phyloP scores from a whole-genome alignment of 2,113 vertebrate species.

The Austrofundulus limnaeus region DNA sequence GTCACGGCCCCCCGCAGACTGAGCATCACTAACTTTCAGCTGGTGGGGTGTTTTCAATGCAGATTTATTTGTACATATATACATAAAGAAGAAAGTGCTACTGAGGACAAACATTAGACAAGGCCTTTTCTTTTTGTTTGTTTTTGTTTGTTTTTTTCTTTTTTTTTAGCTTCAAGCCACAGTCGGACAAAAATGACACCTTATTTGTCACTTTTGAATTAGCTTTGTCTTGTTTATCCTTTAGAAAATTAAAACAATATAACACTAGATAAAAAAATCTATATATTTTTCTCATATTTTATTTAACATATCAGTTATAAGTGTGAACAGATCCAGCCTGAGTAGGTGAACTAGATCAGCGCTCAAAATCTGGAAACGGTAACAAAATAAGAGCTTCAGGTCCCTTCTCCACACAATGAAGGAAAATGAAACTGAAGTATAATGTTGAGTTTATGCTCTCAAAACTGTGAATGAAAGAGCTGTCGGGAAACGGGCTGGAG shows the following conservation, averaged over 20 bases:
- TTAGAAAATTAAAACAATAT: conserved; percentile 35
- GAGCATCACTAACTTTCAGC: conserved; percentile 46
- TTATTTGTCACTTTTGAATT: conserved; percentile 25
- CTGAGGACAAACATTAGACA: conserved; percentile 54
- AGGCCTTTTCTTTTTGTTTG: no score
- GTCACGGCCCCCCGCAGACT: conserved; percentile 28
- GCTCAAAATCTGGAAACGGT: conserved; percentile 23
- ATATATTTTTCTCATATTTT: conserved; percentile 68
- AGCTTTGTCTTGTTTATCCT: conserved; percentile 33
- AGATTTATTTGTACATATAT: conserved; percentile 62
- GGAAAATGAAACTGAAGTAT: conserved; percentile 28
- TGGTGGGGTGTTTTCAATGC: conserved; percentile 46
- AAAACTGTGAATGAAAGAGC: conserved; percentile 70
- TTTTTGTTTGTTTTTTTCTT: no score
- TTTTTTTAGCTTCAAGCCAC: conserved; percentile 60
- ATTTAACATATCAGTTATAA: conserved; percentile 62
- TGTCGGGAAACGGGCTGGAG: conserved; percentile 30
- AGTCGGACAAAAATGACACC: conserved; percentile 39
- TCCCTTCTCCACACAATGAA: conserved; percentile 43
- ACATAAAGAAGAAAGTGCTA: conserved; percentile 53
- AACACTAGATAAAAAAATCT: conserved; percentile 56
- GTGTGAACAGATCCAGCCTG: conserved; percentile 40
- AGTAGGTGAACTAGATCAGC: conserved; percentile 21
- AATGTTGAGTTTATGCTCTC: conserved; percentile 48
- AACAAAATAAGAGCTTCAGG: conserved; percentile 20